Evolutionary conservation across 35 echinoderm and acorn worm genomes (phyloP), one percentile per base, ranked within the genome.

Genomic region (Hemicentrotus pulcherrimus): DNA sequence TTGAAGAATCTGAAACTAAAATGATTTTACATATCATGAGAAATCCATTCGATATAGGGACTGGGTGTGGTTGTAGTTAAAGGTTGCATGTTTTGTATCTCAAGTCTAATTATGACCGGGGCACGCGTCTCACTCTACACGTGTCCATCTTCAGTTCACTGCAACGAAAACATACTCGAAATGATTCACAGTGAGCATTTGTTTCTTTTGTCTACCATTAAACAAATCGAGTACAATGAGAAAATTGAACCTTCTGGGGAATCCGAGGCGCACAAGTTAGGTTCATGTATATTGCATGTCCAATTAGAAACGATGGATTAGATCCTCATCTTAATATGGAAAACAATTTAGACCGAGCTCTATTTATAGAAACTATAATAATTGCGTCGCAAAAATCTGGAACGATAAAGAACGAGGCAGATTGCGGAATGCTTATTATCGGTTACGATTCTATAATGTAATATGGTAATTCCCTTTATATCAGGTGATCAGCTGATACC

Each of bases 301-400:
- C 65, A 78, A 78, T 78, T 78, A 78, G 28, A 2, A 78, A n/a
- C 0, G 19, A 78, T n/a, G 7, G 65, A 6, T 28, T 28, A 78
- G 65, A 78, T 78, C 65, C 65, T 78, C 19, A 78, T 78, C 65
- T 78, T 78, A 78, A 78, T 78, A 78, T 78, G 65, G 65, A n/a
- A 22, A 4, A 78, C 6, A 2, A 78, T 78, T 78, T 78, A 2
- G 24, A 78, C 28, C 7, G 24, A n/a, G n/a, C 24, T 78, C 65
- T 78, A 78, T 78, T 78, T 78, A 78, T 78, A 78, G 65, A 78
- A 78, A 78, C 28, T 78, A n/a, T 78, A n/a, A 78, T 78, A 78
- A 28, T 78, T 78, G 19, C 65, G 65, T 28, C 28, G 65, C 18
- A 2, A n/a, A 78, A 59, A 16, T 16, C 11, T 28, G 65, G 19